Evolutionary conservation across 2,797 vertebrate genomes (phyloP), one percentile per base, ranked within the genome.

Genomic region (Sebastes trivittatus): DNA sequence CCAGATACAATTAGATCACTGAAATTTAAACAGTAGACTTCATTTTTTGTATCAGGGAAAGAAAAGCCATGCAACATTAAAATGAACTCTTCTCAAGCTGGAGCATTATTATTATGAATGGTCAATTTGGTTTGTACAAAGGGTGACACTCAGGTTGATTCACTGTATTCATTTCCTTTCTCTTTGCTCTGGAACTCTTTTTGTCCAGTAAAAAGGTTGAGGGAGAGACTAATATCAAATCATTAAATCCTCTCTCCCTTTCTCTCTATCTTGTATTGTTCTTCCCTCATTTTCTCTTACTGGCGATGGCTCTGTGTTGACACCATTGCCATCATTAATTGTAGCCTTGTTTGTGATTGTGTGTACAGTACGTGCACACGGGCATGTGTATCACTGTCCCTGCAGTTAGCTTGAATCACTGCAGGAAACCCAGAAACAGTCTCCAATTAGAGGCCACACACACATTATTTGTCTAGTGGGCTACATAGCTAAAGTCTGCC

Each of bases 241-340:
- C 74, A 75, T 82, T 82, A 74, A 61, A 75, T 55, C 58, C 18
- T 46, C 66, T 58, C 29, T 67, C 10, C 10, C 38, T 63, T 59
- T 61, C 23, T 66, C 61, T 59, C 5, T 30, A 16, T 70, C 69
- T 78, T 11, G 0, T 34, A 49, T 74, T 63, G 66, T 80, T 54
- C 77, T 58, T 16, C 77, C 83, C 63, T 77, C 34, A 34, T 66
- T 83, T 68, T 72, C 70, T 86, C 52, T 56, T 5, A 4, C 73
- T 75, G 80, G 78, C 66, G 16, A 54, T 18, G 11, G 56, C 68
- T 75, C 78, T 58, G 56, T 75, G 77, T 78, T 81, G 85, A 80
- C 89, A 86, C 89, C 78, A 86, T 80, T 78, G 74, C 61, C 79
- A 46, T 88, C 87, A 84, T 90, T 92, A 90, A 90, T 86, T 90